Conservation (phyloP, 2,797 vertebrate species). For the Limnodromus scolopaceus region DNA sequence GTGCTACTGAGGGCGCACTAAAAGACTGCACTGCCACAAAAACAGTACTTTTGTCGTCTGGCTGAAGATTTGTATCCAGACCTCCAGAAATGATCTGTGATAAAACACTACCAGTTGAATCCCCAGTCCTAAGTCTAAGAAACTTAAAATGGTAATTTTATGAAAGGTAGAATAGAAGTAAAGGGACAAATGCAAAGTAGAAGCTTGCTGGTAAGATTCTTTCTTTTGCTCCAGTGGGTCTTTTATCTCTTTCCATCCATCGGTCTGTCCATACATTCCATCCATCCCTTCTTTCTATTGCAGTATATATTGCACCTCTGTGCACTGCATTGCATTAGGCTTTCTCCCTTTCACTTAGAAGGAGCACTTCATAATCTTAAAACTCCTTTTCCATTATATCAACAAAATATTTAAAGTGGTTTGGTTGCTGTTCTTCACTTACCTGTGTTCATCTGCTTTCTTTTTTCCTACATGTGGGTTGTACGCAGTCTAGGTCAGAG, state of each 20-base stretch:
- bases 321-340: background rate
- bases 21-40: background rate
- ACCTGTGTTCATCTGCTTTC: background rate
- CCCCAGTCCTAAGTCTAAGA: background rate
- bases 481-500: background rate
- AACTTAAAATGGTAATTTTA: background rate
- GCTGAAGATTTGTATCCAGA: background rate
- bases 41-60: background rate
- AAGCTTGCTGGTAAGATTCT: background rate
- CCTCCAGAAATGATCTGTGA: background rate
- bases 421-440: background rate
- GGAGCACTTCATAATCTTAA: background rate
- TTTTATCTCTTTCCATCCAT: background rate
- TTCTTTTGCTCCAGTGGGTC: background rate
- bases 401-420: background rate
- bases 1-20: background rate
- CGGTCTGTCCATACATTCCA: background rate
- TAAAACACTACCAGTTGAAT: background rate
- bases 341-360: background rate
- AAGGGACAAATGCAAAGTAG: background rate
- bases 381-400: background rate
- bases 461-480: background rate
- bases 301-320: background rate
- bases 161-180: background rate
- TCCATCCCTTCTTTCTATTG: background rate